phyloP scores from a whole-genome alignment of 2,797 vertebrate species.

The Megalops cyprinoides region DNA sequence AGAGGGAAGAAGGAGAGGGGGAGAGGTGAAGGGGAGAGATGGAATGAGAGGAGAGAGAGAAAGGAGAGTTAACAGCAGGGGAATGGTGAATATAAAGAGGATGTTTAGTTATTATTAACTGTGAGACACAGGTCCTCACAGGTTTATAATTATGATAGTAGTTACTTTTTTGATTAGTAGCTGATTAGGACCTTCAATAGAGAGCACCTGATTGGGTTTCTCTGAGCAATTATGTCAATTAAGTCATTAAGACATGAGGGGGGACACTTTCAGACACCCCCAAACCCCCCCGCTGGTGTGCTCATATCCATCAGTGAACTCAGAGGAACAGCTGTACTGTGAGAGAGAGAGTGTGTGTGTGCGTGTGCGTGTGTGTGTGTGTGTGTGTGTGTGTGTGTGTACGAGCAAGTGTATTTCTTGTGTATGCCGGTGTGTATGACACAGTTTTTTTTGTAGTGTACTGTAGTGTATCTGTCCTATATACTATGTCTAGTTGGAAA shows the following conservation, averaged over 20 bases:
- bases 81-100: neutral
- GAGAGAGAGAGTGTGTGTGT: no score
- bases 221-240: constrained; percentile 78
- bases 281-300: constrained; percentile 64
- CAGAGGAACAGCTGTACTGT: no score
- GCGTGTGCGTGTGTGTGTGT: no score
- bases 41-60: constrained; percentile 7
- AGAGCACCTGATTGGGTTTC: constrained; percentile 75
- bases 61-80: constrained; percentile 11
- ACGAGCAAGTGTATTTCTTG: no score
- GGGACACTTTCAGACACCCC: constrained; percentile 59
- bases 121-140: no score
- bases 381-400: no score
- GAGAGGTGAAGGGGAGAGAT: neutral
- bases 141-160: constrained; percentile 65
- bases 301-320: no score
- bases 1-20: neutral
- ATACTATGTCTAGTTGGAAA: no score
- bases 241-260: constrained; percentile 71
- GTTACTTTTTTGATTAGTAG: constrained; percentile 74
- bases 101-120: constrained; percentile 25
- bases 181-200: constrained; percentile 78
- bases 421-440: constrained; percentile 62
- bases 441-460: no score
- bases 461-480: no score